Evolutionary conservation across 2,888 invertebrate genomes (phyloP).

Genomic region (Petrolisthes cinctipes): DNA sequence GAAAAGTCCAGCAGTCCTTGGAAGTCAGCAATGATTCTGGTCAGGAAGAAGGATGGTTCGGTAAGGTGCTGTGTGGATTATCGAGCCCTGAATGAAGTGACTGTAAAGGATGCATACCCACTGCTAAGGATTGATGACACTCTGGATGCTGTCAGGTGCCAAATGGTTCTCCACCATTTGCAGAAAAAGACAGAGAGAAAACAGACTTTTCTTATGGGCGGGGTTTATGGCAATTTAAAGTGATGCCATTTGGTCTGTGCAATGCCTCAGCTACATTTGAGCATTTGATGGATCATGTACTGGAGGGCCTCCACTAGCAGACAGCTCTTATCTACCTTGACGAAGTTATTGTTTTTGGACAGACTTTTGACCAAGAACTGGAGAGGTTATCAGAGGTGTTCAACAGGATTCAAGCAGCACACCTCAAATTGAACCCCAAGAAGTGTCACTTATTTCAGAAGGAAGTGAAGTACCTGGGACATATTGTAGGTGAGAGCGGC

Average conservation of each 20-base stretch:
- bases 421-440: background rate
- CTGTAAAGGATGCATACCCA: slow-evolving; percentile 11
- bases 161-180: slow-evolving; percentile 32
- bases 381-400: background rate
- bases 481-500: too few species aligned
- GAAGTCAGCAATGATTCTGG: background rate
- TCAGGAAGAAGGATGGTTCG: slow-evolving; percentile 8
- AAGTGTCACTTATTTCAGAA: background rate
- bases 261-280: background rate
- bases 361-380: background rate
- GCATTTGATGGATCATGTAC: background rate
- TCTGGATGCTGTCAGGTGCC: slow-evolving; percentile 17
- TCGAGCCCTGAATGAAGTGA: slow-evolving; percentile 23
- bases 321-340: background rate
- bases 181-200: slow-evolving; percentile 7
- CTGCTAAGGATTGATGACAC: slow-evolving; percentile 27
- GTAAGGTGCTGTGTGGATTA: background rate
- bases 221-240: slow-evolving; percentile 10
- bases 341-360: background rate
- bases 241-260: background rate
- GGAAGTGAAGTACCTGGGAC: too few species aligned
- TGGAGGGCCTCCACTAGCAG: background rate
- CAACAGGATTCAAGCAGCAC: background rate
- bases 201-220: background rate
- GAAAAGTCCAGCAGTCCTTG: slow-evolving; percentile 20